Base-by-base conservation (phyloP, 2,888 invertebrate species). In the Bombylius discolor region DNA sequence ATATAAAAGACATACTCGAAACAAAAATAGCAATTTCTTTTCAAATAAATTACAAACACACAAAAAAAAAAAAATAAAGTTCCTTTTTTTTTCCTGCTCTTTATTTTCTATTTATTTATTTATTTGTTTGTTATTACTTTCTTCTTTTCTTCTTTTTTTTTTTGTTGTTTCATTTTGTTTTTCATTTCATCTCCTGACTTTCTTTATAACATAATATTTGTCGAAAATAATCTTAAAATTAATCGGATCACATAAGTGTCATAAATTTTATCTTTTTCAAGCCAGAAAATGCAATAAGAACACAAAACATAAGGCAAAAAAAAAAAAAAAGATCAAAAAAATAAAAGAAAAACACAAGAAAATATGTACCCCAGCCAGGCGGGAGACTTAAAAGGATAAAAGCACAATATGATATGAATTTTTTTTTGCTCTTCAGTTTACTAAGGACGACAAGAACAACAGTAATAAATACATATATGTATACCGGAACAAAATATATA, bases 171-270 rank as follows among this genome's bases (percentile, higher is more conserved):
- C 11, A 11, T 23, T 36, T 9, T 36, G 4, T 6, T 36, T 36
- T 8, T 9, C 36, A 42, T 42, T 5, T 42, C 11, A 11, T 42
- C 8, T 42, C 1, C 11, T 11, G 11, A 42, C 34, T 7, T 8
- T 7, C 34, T 7, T 7, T 36, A 42, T 42, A 6, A 42, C 3
- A 23, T 23, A 2, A 23, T 23, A 23, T 23, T 23, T 23, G 23
- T 23, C 23, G 23, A 23, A 3, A 42, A 11, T 42, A 42, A 42
- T 11, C 11, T 42, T 11, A 42, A 48, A 53, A 23, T 53, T 53
- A 53, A 53, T 53, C 53, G 53, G 53, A 53, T 53, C 53, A 53
- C 53, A 53, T 53, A 36, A 42, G 48, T 48, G 48, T 53, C 53
- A 53, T 53, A 53, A 53, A 53, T 53, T 53, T 53, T 39, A 48